Conservation (phyloP, 2,113 vertebrate species). For the Anser brachyrhynchus region DNA sequence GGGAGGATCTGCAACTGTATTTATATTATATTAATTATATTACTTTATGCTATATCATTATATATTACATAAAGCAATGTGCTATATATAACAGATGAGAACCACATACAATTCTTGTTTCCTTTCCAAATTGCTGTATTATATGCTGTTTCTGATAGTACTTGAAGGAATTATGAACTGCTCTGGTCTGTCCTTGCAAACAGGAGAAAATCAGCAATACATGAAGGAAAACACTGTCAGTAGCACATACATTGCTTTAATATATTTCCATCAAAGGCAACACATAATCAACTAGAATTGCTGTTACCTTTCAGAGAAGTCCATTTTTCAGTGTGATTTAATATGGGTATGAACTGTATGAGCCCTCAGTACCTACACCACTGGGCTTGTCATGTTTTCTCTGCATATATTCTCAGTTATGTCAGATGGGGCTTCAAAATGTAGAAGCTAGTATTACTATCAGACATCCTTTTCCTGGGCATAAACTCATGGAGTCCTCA, state of each 20-base stretch:
- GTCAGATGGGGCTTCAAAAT: background rate
- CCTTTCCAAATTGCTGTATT: background rate
- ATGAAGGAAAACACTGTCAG: background rate
- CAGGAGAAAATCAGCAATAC: background rate
- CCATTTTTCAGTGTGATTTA: background rate
- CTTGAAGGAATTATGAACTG: background rate
- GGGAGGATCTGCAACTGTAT: background rate
- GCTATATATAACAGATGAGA: background rate
- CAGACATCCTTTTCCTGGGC: background rate
- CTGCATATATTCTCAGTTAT: background rate
- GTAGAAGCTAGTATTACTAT: background rate
- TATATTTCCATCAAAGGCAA: background rate
- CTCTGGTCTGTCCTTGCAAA: background rate
- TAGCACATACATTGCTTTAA: background rate
- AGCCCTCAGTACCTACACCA: background rate
- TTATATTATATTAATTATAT: background rate
- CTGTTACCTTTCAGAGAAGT: background rate
- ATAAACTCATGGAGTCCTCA: background rate
- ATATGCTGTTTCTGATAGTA: background rate
- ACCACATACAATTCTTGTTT: background rate
- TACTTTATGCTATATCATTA: background rate
- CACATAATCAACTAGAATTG: background rate
- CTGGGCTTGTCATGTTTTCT: background rate
- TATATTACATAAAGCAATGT: background rate
- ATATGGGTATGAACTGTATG: background rate